These are phyloP conservation scores for Lophius americanus DNA, from an alignment of 2,797 vertebrate genomes.

Conservation along the genomic window DNA sequence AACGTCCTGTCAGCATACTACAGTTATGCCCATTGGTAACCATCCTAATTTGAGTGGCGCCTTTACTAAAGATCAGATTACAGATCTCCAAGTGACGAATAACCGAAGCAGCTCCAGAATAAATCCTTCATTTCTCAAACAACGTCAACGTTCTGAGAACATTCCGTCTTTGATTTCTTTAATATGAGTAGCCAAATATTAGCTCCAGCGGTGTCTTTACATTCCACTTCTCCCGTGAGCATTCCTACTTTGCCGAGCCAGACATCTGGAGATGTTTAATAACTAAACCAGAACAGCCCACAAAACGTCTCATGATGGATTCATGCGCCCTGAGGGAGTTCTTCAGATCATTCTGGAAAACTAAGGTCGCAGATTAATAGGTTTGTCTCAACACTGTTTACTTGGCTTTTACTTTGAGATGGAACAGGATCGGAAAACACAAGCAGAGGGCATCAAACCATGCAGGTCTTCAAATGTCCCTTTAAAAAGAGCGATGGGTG, in stretches of 20 bases:
- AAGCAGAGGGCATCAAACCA: neutral
- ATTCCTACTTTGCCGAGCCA: slow-evolving; percentile 51
- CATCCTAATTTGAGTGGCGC: neutral
- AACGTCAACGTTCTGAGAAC: slow-evolving; percentile 10
- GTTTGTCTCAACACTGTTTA: slow-evolving; percentile 25
- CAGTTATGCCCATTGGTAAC: too few relatives aligned
- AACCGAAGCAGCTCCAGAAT: slow-evolving; percentile 4
- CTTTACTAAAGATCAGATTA: neutral
- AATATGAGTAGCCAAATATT: slow-evolving; percentile 31
- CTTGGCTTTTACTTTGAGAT: slow-evolving; percentile 5
- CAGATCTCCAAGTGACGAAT: neutral
- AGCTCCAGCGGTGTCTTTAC: slow-evolving; percentile 44
- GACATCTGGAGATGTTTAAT: slow-evolving; percentile 76
- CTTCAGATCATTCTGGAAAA: slow-evolving; percentile 40
- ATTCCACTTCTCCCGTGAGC: slow-evolving; percentile 50
- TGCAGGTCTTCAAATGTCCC: neutral
- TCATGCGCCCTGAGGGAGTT: slow-evolving; percentile 41
- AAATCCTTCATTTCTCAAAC: neutral
- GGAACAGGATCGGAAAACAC: slow-evolving; percentile 25
- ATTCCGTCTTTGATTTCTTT: slow-evolving; percentile 17
- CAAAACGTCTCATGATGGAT: slow-evolving; percentile 39
- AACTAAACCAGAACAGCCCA: slow-evolving; percentile 41
- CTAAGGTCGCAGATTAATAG: slow-evolving; percentile 25
- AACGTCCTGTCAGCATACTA: neutral
- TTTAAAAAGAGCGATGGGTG: neutral